These are phyloP conservation scores for Argyrosomus regius DNA, from an alignment of 2,797 vertebrate genomes.

Conservation along the genomic window DNA sequence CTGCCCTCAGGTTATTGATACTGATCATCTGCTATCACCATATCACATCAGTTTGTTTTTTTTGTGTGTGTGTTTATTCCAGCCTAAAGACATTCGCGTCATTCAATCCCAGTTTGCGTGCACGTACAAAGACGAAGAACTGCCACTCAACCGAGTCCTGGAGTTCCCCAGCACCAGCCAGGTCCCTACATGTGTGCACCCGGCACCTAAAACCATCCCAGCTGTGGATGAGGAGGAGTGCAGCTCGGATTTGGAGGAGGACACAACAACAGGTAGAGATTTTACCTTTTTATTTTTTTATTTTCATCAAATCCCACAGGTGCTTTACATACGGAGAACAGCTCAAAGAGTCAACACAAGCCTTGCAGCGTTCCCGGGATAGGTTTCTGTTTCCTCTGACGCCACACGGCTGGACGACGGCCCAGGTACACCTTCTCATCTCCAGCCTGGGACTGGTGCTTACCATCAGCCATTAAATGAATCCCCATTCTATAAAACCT, in stretches of 20 bases:
- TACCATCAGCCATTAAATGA: conserved; percentile 83
- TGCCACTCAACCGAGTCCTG: conserved; percentile 79
- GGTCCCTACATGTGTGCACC: conserved; percentile 76
- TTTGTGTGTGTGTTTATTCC: conserved; percentile 30
- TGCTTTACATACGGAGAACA: conserved; percentile 35
- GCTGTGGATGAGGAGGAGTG: conserved; percentile 30
- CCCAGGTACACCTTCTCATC: conserved; percentile 73
- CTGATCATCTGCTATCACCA: conserved; percentile 1
- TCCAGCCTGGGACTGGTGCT: conserved; percentile 79
- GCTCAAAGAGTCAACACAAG: conserved; percentile 57
- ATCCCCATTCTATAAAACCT: conserved; percentile 82
- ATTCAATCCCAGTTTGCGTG: conserved; percentile 96
- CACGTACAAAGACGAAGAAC: conserved; percentile 90
- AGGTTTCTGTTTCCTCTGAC: conserved; percentile 79
- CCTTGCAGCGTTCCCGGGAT: conserved; percentile 45
- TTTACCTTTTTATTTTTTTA: neutral
- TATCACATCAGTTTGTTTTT: conserved; percentile 10
- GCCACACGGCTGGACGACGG: conserved; percentile 72
- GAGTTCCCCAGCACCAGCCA: conserved; percentile 82
- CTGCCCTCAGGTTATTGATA: conserved; percentile 13
- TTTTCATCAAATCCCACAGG: conserved; percentile 9
- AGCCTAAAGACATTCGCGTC: conserved; percentile 83
- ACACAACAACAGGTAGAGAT: conserved; percentile 58
- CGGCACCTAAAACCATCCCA: conserved; percentile 59
- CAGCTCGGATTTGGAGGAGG: conserved; percentile 23